Conservation (phyloP, 2,888 invertebrate species). For the Tachina grossa region DNA sequence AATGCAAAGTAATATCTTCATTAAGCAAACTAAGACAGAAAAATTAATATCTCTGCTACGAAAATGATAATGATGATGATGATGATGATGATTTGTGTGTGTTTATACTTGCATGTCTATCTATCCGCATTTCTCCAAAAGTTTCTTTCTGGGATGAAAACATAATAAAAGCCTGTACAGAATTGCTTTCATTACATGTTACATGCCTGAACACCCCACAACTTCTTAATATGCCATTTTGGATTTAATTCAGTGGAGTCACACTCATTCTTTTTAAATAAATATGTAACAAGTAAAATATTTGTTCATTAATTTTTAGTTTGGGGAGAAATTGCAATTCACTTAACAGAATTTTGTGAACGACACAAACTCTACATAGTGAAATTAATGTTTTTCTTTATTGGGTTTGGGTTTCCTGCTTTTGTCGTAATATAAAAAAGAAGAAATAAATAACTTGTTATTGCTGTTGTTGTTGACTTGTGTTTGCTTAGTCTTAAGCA, state of each 20-base stretch:
- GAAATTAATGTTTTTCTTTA: constrained; percentile 40
- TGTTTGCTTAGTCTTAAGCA: constrained; percentile 14
- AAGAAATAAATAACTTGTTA: constrained; percentile 3
- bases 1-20: constrained; percentile 63
- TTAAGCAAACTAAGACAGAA: constrained; percentile 53
- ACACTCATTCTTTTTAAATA: constrained; percentile 11
- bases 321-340: constrained; percentile 55
- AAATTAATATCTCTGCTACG: constrained; percentile 48
- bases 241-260: constrained; percentile 33
- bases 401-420: constrained; percentile 35
- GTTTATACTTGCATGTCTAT: constrained; percentile 13
- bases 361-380: constrained; percentile 38
- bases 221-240: constrained; percentile 46
- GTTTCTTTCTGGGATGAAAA: constrained; percentile 28
- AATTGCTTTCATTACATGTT: constrained; percentile 56
- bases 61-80: background rate
- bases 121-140: constrained; percentile 37
- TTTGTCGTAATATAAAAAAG: constrained; percentile 2
- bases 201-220: constrained; percentile 58
- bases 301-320: constrained; percentile 43
- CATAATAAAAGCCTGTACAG: constrained; percentile 38
- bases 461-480: background rate
- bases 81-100: constrained; percentile 25
- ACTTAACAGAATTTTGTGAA: constrained; percentile 56
- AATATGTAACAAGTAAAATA: constrained; percentile 22